Conservation (phyloP, 2,888 invertebrate species). For the Tenodera sinensis region DNA sequence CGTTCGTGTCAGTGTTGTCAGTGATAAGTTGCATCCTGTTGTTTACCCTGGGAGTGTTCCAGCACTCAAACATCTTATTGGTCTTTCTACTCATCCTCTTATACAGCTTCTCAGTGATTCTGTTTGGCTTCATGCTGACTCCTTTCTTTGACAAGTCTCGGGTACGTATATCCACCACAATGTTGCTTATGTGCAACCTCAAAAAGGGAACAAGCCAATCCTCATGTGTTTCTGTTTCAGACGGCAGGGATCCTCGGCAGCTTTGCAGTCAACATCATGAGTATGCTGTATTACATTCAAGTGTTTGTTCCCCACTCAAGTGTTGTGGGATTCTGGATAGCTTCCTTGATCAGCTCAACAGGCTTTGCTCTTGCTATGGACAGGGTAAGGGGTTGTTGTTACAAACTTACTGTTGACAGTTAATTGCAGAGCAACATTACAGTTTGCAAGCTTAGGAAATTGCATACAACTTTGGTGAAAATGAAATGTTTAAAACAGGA, state of each 20-base stretch:
- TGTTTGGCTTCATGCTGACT: slow-evolving; percentile 78
- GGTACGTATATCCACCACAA: slow-evolving; percentile 49
- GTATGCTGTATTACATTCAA: slow-evolving; percentile 76
- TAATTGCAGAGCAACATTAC: no score
- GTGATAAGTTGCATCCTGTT: slow-evolving; percentile 67
- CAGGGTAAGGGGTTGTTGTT: slow-evolving; percentile 53
- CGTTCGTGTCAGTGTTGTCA: slow-evolving; percentile 61
- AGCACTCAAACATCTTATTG: slow-evolving; percentile 71
- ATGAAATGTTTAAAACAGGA: no score
- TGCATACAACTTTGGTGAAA: no score
- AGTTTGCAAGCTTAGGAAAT: no score
- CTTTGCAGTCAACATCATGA: slow-evolving; percentile 72
- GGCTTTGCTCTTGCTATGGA: slow-evolving; percentile 83
- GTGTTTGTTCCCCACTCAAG: slow-evolving; percentile 68
- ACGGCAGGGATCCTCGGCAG: slow-evolving; percentile 78
- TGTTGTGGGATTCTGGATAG: slow-evolving; percentile 68
- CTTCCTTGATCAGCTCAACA: slow-evolving; percentile 76
- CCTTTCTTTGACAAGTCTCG: slow-evolving; percentile 82
- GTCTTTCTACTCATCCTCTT: slow-evolving; percentile 74
- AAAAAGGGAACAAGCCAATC: no score
- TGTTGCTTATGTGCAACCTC: not conserved
- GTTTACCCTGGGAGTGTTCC: slow-evolving; percentile 69
- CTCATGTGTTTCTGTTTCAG: slow-evolving; percentile 45
- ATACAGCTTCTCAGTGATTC: slow-evolving; percentile 77
- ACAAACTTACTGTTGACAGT: no score